These are phyloP conservation scores for Lochmaea capreae DNA, from an alignment of 2,888 invertebrate species.

Conservation along the genomic window DNA sequence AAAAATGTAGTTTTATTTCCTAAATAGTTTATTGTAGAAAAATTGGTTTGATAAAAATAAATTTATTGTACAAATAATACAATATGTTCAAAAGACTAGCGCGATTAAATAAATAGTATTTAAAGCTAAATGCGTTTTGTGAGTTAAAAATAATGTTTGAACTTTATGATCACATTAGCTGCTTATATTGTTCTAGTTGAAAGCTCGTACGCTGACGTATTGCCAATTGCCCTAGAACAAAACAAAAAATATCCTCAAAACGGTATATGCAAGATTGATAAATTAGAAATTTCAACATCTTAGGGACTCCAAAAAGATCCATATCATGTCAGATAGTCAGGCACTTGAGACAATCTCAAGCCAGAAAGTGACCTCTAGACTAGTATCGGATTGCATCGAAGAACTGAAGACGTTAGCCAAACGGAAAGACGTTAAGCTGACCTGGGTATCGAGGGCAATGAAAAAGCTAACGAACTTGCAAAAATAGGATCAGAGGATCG, in stretches of 20 bases:
- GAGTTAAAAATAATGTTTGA: constrained; percentile 18
- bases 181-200: constrained; percentile 46
- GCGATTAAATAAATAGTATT: constrained; percentile 17
- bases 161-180: constrained; percentile 36
- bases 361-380: too few relatives aligned
- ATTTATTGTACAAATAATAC: constrained; percentile 26
- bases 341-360: too few relatives aligned
- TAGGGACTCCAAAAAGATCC: too few relatives aligned
- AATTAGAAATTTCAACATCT: too few relatives aligned
- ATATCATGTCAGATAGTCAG: too few relatives aligned
- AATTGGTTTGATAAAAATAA: constrained; percentile 7
- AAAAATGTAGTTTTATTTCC: constrained; percentile 10
- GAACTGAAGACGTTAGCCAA: too few relatives aligned
- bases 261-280: too few relatives aligned
- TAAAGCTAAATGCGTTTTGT: constrained; percentile 1
- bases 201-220: constrained; percentile 56
- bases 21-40: background rate
- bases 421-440: too few relatives aligned
- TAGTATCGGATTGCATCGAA: too few relatives aligned
- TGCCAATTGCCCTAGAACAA: constrained; percentile 67
- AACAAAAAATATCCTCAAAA: background rate
- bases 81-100: constrained; percentile 18
- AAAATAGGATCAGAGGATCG: too few relatives aligned
- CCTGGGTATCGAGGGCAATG: too few relatives aligned
- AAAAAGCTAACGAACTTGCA: too few relatives aligned